Evolutionary conservation across 2,113 vertebrate species (phyloP), one percentile per base, ranked within the genome.

Genomic region (Thymallus thymallus): DNA sequence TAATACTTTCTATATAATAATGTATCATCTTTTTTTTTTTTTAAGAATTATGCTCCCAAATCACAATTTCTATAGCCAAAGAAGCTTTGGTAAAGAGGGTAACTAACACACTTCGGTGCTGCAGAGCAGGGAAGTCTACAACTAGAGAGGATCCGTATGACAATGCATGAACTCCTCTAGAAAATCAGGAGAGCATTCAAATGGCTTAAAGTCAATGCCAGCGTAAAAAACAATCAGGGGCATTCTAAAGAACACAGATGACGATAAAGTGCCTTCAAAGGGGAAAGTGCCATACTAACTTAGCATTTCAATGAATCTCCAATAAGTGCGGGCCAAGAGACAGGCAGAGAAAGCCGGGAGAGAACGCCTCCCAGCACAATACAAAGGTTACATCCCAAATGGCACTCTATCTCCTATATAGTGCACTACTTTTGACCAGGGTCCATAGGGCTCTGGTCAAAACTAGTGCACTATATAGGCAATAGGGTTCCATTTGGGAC

Each of bases 271-370:
- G 41, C 76, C 61, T 82, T 85, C 80, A 85, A 82, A 84, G 80
- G 35, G 29, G 45, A 71, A 79, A 78, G 73, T 20, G 77, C 68
- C 78, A 69, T 68, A 74, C 61, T 56, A 81, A 82, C 46, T 87
- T 86, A 83, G 85, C 87, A 88, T 89, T 86, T 86, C 82, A 89
- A 88, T 88, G 77, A 85, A 79, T 83, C 68, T 72, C 69, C 77
- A 82, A 76, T 76, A 75, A 76, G 73, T 23, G 63, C 20, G n/a
- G 51, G 73, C 16, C 4, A 26, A 13, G 58, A 41, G 69, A 41
- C 74, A 71, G 62, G 45, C 26, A 9, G 35, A 41, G 35, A 41
- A 64, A 55, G 29, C 35, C 55, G 62, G 69, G 68, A 51, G 30
- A 63, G 73, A 65, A 70, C 71, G 26, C n/a, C 72, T 7, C 9